Evolutionary conservation across 2,113 vertebrate species (phyloP), one percentile per base, ranked within the genome.

Genomic region (Micromys minutus): DNA sequence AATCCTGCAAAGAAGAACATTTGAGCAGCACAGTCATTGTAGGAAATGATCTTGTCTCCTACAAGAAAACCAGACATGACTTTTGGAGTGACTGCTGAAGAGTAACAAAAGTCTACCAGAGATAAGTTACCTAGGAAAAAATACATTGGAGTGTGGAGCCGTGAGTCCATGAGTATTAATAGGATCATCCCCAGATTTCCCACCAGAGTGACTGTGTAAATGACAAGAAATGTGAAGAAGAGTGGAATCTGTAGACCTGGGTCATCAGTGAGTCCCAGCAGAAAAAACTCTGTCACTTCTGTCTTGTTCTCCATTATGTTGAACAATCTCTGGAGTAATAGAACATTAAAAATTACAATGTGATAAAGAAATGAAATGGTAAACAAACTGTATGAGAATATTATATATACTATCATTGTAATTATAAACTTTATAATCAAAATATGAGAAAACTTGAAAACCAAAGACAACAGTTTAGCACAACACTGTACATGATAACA

Each of bases 71-170:
- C 92, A 74, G 47, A 5, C 67, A 90, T 77, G 19, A 95, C 90
- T 0, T 0, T 87, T 15, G 95, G 95, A 42, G 88, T 97, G 47
- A 94, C 63, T 50, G 84, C 24, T 24, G 96, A 79, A 0, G 95
- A 94, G 80, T 87, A 96, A 57, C 90, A 36, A 0, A 96, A 19
- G 0, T 97, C 97, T 13, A 75, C 96, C 59, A 97, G 13, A 39
- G 95, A 94, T 24, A 96, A 24, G 50, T 96, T 83, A 10, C 94
- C 42, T 4, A 97, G 95, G 59, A 95, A 96, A 36, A 91, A 74
- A 47, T 94, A 95, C 95, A 97, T 87, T 85, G 97, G 93, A 1
- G 45, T 94, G 31, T 95, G 93, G 74, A 96, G 95, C 13, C 0
- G 29, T 5, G 67, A 36, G 85, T 95, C 94, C 67, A 83, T 0